Conservation (phyloP, 1,140 invertebrate genomes). For the Drosophila willistoni region DNA sequence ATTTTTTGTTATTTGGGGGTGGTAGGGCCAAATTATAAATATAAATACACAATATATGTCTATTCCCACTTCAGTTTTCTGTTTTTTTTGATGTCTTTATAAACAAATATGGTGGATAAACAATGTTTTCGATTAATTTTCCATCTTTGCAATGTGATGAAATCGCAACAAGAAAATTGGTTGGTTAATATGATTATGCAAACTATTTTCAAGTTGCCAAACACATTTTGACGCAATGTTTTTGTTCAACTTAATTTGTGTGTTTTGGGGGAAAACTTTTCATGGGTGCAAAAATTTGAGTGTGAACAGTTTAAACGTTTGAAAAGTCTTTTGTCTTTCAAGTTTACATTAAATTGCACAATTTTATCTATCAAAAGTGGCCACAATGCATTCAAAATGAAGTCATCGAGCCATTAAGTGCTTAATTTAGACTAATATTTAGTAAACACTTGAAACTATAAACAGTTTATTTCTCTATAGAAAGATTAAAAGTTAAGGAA, state of each 20-base stretch:
- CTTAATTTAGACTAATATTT: background rate
- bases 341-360: background rate
- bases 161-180: background rate
- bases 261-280: background rate
- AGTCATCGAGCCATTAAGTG: background rate
- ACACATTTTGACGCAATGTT: background rate
- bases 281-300: background rate
- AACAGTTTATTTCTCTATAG: too few relatives aligned
- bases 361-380: background rate
- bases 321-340: background rate
- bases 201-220: background rate
- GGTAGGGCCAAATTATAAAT: background rate
- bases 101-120: background rate
- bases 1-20: background rate
- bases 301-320: background rate
- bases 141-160: too few relatives aligned
- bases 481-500: too few relatives aligned
- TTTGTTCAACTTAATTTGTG: background rate
- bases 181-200: constrained; percentile 10
- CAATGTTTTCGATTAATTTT: constrained; percentile 6
- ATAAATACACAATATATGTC: background rate
- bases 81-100: background rate
- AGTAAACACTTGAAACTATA: too few relatives aligned
- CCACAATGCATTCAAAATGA: background rate
- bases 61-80: background rate